These are phyloP conservation scores for Proterorhinus semilunaris DNA, from an alignment of 2,113 vertebrate species.

Conservation along the genomic window DNA sequence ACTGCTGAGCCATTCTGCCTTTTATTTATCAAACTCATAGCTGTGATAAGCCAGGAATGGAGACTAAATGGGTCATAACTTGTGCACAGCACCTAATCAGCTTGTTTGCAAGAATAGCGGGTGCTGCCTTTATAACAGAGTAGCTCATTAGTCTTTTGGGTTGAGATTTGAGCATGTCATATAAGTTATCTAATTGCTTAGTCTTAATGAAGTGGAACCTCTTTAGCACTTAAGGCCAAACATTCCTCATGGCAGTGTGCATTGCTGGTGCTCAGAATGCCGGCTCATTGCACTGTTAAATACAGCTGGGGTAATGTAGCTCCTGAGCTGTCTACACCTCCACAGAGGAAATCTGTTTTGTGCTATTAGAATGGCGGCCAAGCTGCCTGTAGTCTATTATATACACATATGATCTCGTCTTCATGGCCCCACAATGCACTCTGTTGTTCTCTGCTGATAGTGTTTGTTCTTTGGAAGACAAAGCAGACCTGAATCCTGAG, in stretches of 20 bases:
- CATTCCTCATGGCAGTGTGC: slow-evolving; percentile 68
- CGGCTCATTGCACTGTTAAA: slow-evolving; percentile 58
- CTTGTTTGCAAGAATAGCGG: slow-evolving; percentile 17
- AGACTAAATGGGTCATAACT: slow-evolving; percentile 30
- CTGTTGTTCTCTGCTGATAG: slow-evolving; percentile 36
- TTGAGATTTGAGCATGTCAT: not conserved
- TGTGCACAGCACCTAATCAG: slow-evolving; percentile 20
- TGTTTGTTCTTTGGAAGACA: slow-evolving; percentile 34
- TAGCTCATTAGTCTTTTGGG: not conserved
- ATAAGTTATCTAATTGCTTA: slow-evolving; percentile 2
- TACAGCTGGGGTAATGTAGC: slow-evolving; percentile 33
- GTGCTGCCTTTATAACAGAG: not conserved
- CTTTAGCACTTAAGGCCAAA: slow-evolving; percentile 37
- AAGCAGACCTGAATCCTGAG: slow-evolving; percentile 31
- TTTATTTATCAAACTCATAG: slow-evolving; percentile 24
- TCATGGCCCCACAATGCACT: slow-evolving; percentile 16
- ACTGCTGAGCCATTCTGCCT: slow-evolving; percentile 10
- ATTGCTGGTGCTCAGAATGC: slow-evolving; percentile 55
- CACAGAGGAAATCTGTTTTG: slow-evolving; percentile 20
- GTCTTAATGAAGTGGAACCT: slow-evolving; percentile 11
- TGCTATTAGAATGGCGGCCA: slow-evolving; percentile 38
- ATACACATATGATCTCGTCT: slow-evolving; percentile 31
- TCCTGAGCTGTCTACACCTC: slow-evolving; percentile 31
- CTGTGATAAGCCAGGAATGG: slow-evolving; percentile 16
- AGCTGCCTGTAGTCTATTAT: slow-evolving; percentile 33